Percentiles rank a stretch among this genome's conserved stretches.
Conservation (phyloP, 2,797 vertebrate genomes). For the Pseudomugil tenellus region DNA sequence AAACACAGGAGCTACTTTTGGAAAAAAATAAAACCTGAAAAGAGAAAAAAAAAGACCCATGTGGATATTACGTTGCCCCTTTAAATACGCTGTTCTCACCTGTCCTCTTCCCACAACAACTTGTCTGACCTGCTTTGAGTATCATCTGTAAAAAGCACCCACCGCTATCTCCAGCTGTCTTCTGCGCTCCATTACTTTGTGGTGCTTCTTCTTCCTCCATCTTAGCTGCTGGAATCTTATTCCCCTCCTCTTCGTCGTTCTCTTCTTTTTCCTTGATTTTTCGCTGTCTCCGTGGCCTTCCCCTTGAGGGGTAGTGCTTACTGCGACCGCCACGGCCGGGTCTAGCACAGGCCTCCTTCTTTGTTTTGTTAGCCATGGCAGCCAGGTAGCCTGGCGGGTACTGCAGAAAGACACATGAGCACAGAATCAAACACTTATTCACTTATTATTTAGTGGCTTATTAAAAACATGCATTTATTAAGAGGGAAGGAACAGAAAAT, state of each 20-base stretch:
- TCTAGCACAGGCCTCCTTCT: conserved; percentile 84
- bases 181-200: conserved; percentile 79
- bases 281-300: conserved; percentile 74
- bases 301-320: conserved; percentile 86
- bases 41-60: not conserved
- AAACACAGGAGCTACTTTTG: not conserved
- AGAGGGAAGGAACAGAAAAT: not conserved
- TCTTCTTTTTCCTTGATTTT: conserved; percentile 75
- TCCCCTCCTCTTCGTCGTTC: conserved; percentile 66
- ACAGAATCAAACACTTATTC: not conserved
- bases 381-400: conserved; percentile 96
- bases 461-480: not conserved
- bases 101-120: conserved; percentile 53
- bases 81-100: conserved; percentile 40
- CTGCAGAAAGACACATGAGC: conserved; percentile 67
- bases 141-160: conserved; percentile 54
- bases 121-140: conserved; percentile 62
- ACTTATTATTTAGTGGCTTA: not conserved
- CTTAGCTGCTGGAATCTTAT: conserved; percentile 42
- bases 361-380: conserved; percentile 96
- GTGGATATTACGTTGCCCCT: conserved; percentile 8
- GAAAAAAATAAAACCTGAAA: not conserved
- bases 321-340: conserved; percentile 74
- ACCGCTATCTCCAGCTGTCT: conserved; percentile 70
- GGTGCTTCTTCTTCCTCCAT: conserved; percentile 57